Base-by-base conservation (phyloP, 2,797 vertebrate genomes). In the Sebastes taczanowskii region DNA sequence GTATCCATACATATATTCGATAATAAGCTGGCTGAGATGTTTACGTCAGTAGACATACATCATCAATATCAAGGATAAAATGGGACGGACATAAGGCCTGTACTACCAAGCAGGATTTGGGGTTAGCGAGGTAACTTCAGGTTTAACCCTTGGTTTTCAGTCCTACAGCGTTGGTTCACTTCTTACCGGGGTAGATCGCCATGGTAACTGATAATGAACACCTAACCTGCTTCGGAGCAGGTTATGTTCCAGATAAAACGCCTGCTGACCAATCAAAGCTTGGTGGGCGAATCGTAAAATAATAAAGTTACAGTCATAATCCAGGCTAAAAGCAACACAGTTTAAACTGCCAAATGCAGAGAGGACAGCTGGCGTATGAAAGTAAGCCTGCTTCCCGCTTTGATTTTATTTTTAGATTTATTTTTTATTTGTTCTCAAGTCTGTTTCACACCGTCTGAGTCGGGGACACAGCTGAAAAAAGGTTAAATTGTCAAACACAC, bases 1-100 rank as follows among this genome's bases (percentile, higher is more conserved):
- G 53, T 65, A 83, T 32, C 18, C 61, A 89, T 85, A 83, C 85
- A 89, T 91, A 65, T 81, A 66, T 67, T 46, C 0, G 60, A 25
- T 64, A 73, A 85, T 77, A 42, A 74, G 61, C 38, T 59, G 53
- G n/a, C 23, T 46, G 59, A 70, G 27, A n/a, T 61, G 62, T 70
- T 73, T 52, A 49, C 13, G 5, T 6, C 11, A 71, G 49, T 6
- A 42, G 42, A 52, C n/a, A 69, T 56, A 61, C 5, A 74, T 71
- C 25, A 55, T 20, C 13, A 29, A 32, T 65, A 53, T 32, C 25
- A 73, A 61, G 20, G 11, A 11, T 46, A 23, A 53, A 61, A 77
- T 30, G 23, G 10, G 25, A n/a, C 5, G 1, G 0, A 52, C 49
- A 46, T 46, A 18, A 18, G 42, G 16, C 42, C 42, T 46, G 42